Evolutionary conservation across 2,888 invertebrate genomes (phyloP), one percentile per base, ranked within the genome.

Genomic region (Syrphus vitripennis): DNA sequence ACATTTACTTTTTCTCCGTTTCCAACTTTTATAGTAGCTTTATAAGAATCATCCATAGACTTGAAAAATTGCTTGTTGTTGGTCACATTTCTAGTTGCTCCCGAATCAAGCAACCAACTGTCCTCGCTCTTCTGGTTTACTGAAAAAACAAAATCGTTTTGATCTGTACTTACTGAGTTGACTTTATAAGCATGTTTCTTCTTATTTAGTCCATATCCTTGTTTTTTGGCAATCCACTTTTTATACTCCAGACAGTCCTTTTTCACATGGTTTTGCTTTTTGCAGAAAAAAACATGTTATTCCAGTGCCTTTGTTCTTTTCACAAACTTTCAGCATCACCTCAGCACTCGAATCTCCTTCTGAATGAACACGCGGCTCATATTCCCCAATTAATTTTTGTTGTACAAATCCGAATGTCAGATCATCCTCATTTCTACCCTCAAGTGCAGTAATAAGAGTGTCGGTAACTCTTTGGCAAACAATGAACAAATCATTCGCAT

Each of bases 401-500:
- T 26, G 50, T 2, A 26, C 50, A 26, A 50, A 50, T 26, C 16
- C 50, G 24, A 50, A 50, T 80, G 69, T 1, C 34, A 4, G 69
- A 87, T 67, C n/a, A n/a, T n/a, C n/a, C 16, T 21, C 14, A 4
- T 34, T 57, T 5, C 83, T 70, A 45, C n/a, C n/a, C n/a, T n/a
- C n/a, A n/a, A n/a, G n/a, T 87, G 83, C 5, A n/a, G n/a, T n/a
- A n/a, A n/a, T n/a, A n/a, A n/a, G n/a, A n/a, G n/a, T n/a, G n/a
- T 19, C 57, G 40, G 31, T 16, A 1, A 70, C 45, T 48, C 76
- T n/a, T n/a, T n/a, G n/a, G n/a, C n/a, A n/a, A n/a, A n/a, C 31
- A 80, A 19, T 10, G 42, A 7, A 29, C 83, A 81, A 76, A 87
- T 75, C n/a, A 31, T n/a, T 3, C 78, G 69, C 72, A 87, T 71